phyloP scores from a whole-genome alignment of 2,888 invertebrate genomes.

The Dicyrtoma fusca region DNA sequence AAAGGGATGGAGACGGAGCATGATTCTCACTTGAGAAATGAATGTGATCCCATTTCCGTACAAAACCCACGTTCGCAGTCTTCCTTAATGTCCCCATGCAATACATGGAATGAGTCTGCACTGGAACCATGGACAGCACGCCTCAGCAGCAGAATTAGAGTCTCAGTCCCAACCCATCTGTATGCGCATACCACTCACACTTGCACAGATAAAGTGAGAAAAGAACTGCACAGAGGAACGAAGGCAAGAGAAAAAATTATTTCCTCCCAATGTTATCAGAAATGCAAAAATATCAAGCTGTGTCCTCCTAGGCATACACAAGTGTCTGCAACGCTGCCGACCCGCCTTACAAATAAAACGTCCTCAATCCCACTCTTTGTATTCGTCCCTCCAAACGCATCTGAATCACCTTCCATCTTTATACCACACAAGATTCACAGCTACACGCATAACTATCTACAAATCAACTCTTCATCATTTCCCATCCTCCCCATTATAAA shows the following conservation, averaged over 20 bases:
- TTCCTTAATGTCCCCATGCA: not conserved
- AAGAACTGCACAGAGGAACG: not conserved
- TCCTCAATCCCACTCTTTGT: no score
- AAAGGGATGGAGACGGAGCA: not conserved
- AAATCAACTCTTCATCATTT: no score
- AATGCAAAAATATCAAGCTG: constrained; percentile 35
- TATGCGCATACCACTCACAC: no score
- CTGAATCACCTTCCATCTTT: no score
- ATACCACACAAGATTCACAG: no score
- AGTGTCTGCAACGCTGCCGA: not conserved
- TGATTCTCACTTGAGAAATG: constrained; percentile 29
- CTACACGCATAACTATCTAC: no score
- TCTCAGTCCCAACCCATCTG: no score
- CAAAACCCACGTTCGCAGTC: not conserved
- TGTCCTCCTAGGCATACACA: constrained; percentile 21
- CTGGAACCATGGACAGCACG: no score
- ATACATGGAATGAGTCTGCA: no score
- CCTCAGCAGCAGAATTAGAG: no score
- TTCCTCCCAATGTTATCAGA: constrained; percentile 24
- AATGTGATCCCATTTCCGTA: constrained; percentile 24
- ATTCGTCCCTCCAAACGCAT: no score
- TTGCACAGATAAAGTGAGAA: not conserved
- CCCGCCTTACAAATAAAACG: not conserved
- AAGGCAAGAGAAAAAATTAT: constrained; percentile 11
- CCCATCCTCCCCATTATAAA: not conserved